phyloP scores from a whole-genome alignment of 1,140 invertebrate species.

The Papilio dardanus region DNA sequence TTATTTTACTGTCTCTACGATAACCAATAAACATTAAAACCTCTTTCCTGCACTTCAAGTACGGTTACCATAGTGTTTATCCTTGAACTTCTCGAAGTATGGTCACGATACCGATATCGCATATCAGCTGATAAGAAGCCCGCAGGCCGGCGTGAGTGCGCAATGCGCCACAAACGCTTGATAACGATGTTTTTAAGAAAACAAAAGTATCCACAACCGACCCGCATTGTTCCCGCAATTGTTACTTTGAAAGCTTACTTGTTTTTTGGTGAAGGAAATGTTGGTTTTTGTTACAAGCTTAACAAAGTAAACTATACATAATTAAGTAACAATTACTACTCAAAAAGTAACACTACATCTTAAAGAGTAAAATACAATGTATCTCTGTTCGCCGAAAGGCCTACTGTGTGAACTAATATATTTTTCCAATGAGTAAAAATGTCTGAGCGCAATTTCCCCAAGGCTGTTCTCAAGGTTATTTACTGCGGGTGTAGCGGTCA shows the following conservation, averaged over 20 bases:
- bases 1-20: neutral
- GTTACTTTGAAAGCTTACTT: neutral
- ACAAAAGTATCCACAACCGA: slow-evolving; percentile 19
- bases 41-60: neutral
- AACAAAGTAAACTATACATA: neutral
- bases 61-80: neutral
- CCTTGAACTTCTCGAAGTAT: neutral
- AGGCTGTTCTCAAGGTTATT: slow-evolving; percentile 46
- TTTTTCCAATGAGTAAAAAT: neutral
- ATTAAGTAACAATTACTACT: neutral
- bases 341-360: neutral
- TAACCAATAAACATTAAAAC: neutral
- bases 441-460: slow-evolving; percentile 48
- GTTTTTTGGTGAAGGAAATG: neutral
- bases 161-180: slow-evolving; percentile 30
- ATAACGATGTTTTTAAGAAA: slow-evolving; percentile 34
- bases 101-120: slow-evolving; percentile 32
- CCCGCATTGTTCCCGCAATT: slow-evolving; percentile 7
- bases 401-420: neutral
- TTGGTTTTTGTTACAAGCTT: neutral
- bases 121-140: slow-evolving; percentile 36
- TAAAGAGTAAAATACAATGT: neutral
- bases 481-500: slow-evolving; percentile 48
- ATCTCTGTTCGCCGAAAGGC: neutral
- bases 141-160: slow-evolving; percentile 31